These are phyloP conservation scores for Rotaria socialis DNA, from an alignment of 2,888 invertebrate species.

Conservation along the genomic window DNA sequence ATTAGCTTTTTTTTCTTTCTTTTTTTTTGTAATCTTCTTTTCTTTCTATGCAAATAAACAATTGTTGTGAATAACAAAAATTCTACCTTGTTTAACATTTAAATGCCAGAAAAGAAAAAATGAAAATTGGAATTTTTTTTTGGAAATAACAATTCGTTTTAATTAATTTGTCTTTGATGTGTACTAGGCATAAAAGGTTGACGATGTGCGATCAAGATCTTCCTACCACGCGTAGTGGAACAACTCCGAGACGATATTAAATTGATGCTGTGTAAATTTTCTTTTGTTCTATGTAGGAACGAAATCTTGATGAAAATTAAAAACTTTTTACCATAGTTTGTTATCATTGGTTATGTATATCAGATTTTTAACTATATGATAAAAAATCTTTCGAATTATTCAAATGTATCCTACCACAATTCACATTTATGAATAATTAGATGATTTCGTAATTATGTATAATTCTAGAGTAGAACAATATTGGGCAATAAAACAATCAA, in stretches of 20 bases:
- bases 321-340: not conserved
- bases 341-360: slow-evolving; percentile 7
- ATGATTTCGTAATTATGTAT: not conserved
- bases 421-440: slow-evolving; percentile 2
- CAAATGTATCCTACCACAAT: slow-evolving; percentile 14
- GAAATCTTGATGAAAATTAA: slow-evolving; percentile 18
- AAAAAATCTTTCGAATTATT: slow-evolving; percentile 5
- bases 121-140: not conserved
- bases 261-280: not conserved
- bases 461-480: slow-evolving; percentile 4
- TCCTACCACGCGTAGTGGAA: not conserved
- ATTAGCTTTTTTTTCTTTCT: not conserved
- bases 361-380: slow-evolving; percentile 1
- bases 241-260: not conserved
- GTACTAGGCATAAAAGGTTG: slow-evolving; percentile 1
- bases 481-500: slow-evolving; percentile 6
- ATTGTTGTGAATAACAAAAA: slow-evolving; percentile 1
- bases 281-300: not conserved
- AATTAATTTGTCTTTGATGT: not conserved
- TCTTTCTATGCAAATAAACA: slow-evolving; percentile 29
- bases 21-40: not conserved
- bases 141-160: not conserved
- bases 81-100: slow-evolving; percentile 26
- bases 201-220: slow-evolving; percentile 20
- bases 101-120: slow-evolving; percentile 29